Base-by-base conservation (phyloP, 2,888 invertebrate genomes). In the Thera britannica region DNA sequence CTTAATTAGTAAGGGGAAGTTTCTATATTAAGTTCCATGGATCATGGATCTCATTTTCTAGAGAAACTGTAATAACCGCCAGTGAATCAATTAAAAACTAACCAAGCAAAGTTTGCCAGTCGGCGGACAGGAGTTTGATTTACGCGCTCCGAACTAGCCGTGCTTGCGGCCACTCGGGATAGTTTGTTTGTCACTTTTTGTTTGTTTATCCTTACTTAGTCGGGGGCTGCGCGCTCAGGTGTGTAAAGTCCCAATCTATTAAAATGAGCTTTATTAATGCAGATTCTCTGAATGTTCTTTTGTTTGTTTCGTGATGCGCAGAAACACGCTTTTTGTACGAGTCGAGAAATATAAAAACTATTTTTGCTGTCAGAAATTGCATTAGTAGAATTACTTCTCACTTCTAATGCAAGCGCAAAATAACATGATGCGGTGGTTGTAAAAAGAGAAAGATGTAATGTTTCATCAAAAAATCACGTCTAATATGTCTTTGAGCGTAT, bases 1-100 rank as follows among this genome's bases (percentile, higher is more conserved):
- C 23, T 23, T 23, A 23, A 23, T 23, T 23, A 23, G 23, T 23
- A 23, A 23, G 23, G 23, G 23, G 23, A 23, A 23, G 23, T 23
- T 23, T 23, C 23, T 23, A 23, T 23, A 23, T 23, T 23, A 23
- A 23, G 23, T 23, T 23, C 23, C 23, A 23, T 23, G 23, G 23
- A 23, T 23, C 23, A 23, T 23, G 23, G 23, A 23, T 23, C 23
- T 23, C 23, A 23, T 23, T 23, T 23, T 23, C 23, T 23, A 23
- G 60, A 71, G 62, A 66, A 72, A 73, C 70, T 71, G 67, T 71
- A 73, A 80, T 70, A 72, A 72, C 71, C 56, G 60, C 59, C 60
- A 69, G 64, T 62, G 71, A 74, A 84, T 87, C 83, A 85, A 85
- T 87, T 86, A 86, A 86, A 85, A 86, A 83, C 82, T 84, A 81